These are phyloP conservation scores for Eurytoma adleriae DNA, from an alignment of 2,888 invertebrate genomes.

Conservation along the genomic window DNA sequence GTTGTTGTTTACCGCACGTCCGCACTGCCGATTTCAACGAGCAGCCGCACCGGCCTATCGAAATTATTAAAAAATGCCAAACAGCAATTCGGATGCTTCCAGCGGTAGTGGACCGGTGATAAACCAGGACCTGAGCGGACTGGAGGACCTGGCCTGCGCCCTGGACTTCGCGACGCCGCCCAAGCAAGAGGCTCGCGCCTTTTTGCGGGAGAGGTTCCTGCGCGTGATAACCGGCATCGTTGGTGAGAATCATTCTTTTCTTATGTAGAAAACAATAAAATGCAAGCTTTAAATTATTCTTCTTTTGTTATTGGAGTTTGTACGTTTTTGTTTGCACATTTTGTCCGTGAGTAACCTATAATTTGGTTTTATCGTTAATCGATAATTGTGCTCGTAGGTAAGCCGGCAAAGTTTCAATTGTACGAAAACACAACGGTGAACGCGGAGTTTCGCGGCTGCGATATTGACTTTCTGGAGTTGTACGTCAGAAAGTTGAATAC, in stretches of 20 bases:
- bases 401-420: conserved; percentile 71
- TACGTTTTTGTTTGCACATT: too few species aligned
- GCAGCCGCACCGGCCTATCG: too few species aligned
- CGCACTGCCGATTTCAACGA: too few species aligned
- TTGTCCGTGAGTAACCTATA: conserved; percentile 33
- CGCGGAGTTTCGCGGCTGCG: conserved; percentile 75
- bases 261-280: neutral
- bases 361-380: neutral
- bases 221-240: conserved; percentile 73
- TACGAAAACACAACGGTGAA: conserved; percentile 73
- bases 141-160: conserved; percentile 50
- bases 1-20: conserved; percentile 11
- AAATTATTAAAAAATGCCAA: conserved; percentile 23
- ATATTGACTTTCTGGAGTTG: conserved; percentile 73
- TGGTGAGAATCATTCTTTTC: conserved; percentile 66
- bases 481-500: conserved; percentile 74
- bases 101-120: neutral
- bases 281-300: neutral
- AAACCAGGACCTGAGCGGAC: conserved; percentile 5
- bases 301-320: neutral
- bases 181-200: conserved; percentile 74
- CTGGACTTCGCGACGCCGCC: conserved; percentile 67
- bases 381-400: conserved; percentile 67
- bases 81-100: conserved; percentile 6
- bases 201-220: conserved; percentile 76